Percentiles rank a stretch among this genome's conserved stretches.
Evolutionary conservation across 2,797 vertebrate genomes (phyloP).

Genomic region (Onychomys torridus): DNA sequence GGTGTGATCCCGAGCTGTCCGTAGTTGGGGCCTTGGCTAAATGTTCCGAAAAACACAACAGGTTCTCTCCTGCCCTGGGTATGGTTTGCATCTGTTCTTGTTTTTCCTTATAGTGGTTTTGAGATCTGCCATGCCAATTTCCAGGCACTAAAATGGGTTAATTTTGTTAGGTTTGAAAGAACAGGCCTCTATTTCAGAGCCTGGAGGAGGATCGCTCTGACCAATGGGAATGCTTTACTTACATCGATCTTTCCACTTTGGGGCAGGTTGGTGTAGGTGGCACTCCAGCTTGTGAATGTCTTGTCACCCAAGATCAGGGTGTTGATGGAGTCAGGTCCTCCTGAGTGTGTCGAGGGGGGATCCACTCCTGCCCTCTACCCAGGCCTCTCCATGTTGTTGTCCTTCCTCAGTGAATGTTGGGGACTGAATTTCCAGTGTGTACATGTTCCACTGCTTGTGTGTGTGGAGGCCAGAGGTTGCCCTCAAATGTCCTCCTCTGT

Average conservation of each 20-base stretch:
- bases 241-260: no score
- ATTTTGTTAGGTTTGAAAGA: neutral
- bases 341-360: neutral
- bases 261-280: neutral
- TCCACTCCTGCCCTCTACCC: neutral
- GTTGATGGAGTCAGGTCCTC: no score
- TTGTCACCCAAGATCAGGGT: neutral
- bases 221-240: neutral
- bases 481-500: neutral
- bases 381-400: no score
- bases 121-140: neutral
- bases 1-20: slow-evolving; percentile 34
- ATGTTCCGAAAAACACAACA: slow-evolving; percentile 7
- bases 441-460: neutral
- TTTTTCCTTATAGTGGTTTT: neutral
- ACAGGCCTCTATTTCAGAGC: neutral
- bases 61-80: slow-evolving; percentile 41
- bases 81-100: slow-evolving; percentile 45
- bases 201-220: neutral
- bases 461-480: neutral
- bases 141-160: neutral
- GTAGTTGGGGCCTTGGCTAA: neutral
- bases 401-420: neutral
- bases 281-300: neutral
- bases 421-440: neutral